phyloP scores from a whole-genome alignment of 1,140 invertebrate genomes.

The Drosophila navojoa region DNA sequence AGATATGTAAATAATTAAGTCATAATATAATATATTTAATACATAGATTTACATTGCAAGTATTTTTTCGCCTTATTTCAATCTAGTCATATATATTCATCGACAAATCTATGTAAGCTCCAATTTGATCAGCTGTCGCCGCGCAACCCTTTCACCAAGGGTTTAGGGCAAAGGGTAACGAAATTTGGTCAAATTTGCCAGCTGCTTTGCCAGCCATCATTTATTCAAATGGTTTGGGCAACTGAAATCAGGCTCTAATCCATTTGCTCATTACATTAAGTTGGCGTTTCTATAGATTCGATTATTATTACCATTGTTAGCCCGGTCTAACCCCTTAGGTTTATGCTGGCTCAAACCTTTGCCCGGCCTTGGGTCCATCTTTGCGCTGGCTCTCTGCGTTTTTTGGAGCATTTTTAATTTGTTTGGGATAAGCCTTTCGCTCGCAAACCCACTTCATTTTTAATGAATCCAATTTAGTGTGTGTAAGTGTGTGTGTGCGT shows the following conservation, averaged over 20 bases:
- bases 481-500: constrained; percentile 23
- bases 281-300: constrained; percentile 4
- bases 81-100: too few relatives aligned
- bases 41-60: too few relatives aligned
- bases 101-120: too few relatives aligned
- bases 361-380: neutral
- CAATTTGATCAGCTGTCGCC: too few relatives aligned
- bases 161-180: neutral
- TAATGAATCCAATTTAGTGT: constrained; percentile 78
- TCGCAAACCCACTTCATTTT: constrained; percentile 74
- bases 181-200: neutral
- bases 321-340: neutral
- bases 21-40: too few relatives aligned
- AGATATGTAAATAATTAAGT: too few relatives aligned
- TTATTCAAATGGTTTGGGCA: constrained; percentile 16
- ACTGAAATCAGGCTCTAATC: constrained; percentile 26
- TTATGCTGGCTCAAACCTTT: constrained; percentile 11
- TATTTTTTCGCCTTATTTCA: too few relatives aligned
- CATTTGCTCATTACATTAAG: constrained; percentile 16
- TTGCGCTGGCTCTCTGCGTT: neutral
- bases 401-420: constrained; percentile 47
- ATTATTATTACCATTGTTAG: constrained; percentile 36
- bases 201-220: constrained; percentile 13
- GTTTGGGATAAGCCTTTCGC: constrained; percentile 61
- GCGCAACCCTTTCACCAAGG: neutral